Conservation (phyloP, 92 coral and sea anemone genomes). For the Umimayanthus chanpuru region DNA sequence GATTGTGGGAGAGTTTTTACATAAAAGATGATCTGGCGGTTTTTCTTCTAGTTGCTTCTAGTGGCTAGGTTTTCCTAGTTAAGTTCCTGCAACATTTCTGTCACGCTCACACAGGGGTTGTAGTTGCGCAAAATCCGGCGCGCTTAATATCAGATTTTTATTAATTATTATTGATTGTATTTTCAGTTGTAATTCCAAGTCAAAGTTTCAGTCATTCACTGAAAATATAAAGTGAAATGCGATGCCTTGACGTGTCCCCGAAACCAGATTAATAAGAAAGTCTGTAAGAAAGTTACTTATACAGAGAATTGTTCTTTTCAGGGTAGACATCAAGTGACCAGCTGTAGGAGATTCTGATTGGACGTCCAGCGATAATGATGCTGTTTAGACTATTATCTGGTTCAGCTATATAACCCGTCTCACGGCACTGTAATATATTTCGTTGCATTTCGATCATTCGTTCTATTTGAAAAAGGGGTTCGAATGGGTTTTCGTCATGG, state of each 20-base stretch:
- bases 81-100: too few relatives aligned
- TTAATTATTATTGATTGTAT: too few relatives aligned
- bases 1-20: too few relatives aligned
- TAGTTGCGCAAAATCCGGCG: too few relatives aligned
- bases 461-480: background rate
- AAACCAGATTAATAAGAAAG: background rate
- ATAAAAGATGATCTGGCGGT: too few relatives aligned
- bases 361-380: background rate
- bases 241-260: background rate
- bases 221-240: background rate
- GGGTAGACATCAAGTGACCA: constrained; percentile 43
- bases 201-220: too few relatives aligned
- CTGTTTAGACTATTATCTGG: background rate
- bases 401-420: background rate
- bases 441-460: constrained; percentile 2
- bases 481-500: background rate
- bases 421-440: constrained; percentile 11
- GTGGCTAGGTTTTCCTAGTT: too few relatives aligned
- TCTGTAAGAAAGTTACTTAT: too few relatives aligned
- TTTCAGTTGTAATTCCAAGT: too few relatives aligned
- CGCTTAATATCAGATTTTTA: too few relatives aligned
- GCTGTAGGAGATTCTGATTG: constrained; percentile 24
- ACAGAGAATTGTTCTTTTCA: background rate
- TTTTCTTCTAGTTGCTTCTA: too few relatives aligned
- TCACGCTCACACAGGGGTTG: too few relatives aligned